Evolutionary conservation across 2,888 invertebrate genomes (phyloP).

Genomic region (Cataglyphis albicans): DNA sequence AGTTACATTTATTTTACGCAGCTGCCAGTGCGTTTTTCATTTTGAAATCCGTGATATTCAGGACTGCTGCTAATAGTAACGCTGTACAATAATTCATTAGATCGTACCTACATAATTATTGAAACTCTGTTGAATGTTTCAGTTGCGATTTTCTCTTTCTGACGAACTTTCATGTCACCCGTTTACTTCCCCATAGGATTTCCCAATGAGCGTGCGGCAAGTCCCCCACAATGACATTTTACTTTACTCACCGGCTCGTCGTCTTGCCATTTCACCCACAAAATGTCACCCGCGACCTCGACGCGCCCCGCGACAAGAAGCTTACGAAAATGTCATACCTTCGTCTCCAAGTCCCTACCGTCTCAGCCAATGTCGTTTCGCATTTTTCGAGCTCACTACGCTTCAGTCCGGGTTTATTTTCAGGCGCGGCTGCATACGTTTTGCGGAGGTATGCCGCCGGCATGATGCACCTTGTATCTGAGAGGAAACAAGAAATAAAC

Average conservation of each 20-base stretch:
- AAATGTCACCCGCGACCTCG: slow-evolving; percentile 67
- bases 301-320: slow-evolving; percentile 51
- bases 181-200: not conserved
- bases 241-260: slow-evolving; percentile 53
- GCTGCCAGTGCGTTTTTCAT: not conserved
- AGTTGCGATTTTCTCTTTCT: slow-evolving; percentile 5
- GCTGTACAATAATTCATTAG: slow-evolving; percentile 43
- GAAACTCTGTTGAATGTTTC: slow-evolving; percentile 33
- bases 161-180: slow-evolving; percentile 25
- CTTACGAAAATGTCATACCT: slow-evolving; percentile 69
- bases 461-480: slow-evolving; percentile 31
- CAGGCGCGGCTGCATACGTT: slow-evolving; percentile 43
- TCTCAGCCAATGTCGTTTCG: slow-evolving; percentile 53
- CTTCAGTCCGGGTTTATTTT: slow-evolving; percentile 52
- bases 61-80: slow-evolving; percentile 26
- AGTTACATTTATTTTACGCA: slow-evolving; percentile 12
- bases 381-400: slow-evolving; percentile 56
- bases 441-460: slow-evolving; percentile 20
- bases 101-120: slow-evolving; percentile 28
- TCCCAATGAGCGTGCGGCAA: slow-evolving; percentile 39
- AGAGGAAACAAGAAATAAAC: slow-evolving; percentile 30
- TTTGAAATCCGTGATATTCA: slow-evolving; percentile 28
- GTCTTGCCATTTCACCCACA: slow-evolving; percentile 70
- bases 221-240: slow-evolving; percentile 71
- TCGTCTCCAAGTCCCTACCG: slow-evolving; percentile 40